Percentiles rank a stretch among this genome's conserved stretches.
These are phyloP conservation scores for Macrobrachium nipponense DNA, from an alignment of 1,140 invertebrate genomes.

Conservation along the genomic window DNA sequence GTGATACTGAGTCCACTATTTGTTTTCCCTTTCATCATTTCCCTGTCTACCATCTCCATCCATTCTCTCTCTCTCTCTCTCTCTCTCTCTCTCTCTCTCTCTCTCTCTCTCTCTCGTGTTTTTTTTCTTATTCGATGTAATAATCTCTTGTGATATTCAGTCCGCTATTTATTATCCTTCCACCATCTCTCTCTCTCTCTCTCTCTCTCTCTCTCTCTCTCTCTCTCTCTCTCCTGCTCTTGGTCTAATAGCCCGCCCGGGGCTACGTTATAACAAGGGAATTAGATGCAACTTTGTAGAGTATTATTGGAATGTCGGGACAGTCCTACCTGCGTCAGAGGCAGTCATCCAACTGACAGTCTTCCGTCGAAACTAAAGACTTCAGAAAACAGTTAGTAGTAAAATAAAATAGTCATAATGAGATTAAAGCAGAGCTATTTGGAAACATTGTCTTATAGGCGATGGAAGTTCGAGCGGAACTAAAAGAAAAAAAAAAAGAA, in stretches of 20 bases:
- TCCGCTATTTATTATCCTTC: neutral
- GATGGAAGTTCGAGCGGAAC: no score
- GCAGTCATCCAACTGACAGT: no score
- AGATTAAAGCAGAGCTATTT: no score
- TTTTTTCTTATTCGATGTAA: neutral
- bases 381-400: no score
- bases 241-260: constrained; percentile 49
- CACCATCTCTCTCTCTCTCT: constrained; percentile 3
- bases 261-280: constrained; percentile 52
- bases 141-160: neutral
- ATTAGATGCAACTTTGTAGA: constrained; percentile 58
- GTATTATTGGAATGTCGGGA: constrained; percentile 37
- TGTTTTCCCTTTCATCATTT: neutral
- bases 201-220: constrained; percentile 12
- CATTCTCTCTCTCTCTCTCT: constrained; percentile 41
- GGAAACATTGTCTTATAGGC: no score
- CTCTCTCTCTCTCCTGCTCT: neutral
- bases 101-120: constrained; percentile 36
- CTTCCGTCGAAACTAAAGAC: no score
- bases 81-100: constrained; percentile 44
- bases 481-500: no score
- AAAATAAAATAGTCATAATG: no score
- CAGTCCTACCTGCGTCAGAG: neutral
- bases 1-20: neutral
- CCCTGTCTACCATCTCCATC: neutral